Evolutionary conservation across 2,797 vertebrate genomes (phyloP).

Genomic region (Brachymystax lenok): DNA sequence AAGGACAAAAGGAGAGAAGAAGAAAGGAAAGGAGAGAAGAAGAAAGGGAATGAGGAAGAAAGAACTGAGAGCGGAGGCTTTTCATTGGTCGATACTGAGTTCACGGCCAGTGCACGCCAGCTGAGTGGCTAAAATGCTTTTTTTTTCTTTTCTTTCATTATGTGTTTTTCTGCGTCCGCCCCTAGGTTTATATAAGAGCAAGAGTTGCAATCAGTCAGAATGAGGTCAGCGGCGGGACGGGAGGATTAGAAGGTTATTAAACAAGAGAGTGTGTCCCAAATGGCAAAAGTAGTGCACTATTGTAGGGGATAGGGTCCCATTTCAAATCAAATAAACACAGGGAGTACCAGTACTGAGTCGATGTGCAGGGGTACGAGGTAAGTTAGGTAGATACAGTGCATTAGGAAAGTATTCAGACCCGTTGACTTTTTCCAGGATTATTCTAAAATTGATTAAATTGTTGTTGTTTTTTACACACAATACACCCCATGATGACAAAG

Average conservation of each 20-base stretch:
- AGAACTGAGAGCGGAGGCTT: neutral
- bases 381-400: too few relatives aligned
- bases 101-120: neutral
- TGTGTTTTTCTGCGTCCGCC: constrained; percentile 18
- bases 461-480: too few relatives aligned
- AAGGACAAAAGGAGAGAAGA: too few relatives aligned
- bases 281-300: too few relatives aligned
- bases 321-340: too few relatives aligned
- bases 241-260: constrained; percentile 35
- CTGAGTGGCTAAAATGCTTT: constrained; percentile 26
- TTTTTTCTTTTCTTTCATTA: constrained; percentile 16
- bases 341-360: too few relatives aligned
- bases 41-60: constrained; percentile 18
- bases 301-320: too few relatives aligned
- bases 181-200: constrained; percentile 55
- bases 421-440: too few relatives aligned
- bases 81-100: constrained; percentile 23
- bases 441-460: too few relatives aligned
- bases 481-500: too few relatives aligned
- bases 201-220: constrained; percentile 19
- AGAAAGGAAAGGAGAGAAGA: neutral
- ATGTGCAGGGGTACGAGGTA: too few relatives aligned
- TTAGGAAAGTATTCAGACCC: too few relatives aligned
- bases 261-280: neutral
- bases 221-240: constrained; percentile 38